Evolutionary conservation across 2,888 invertebrate genomes (phyloP), one percentile per base, ranked within the genome.

Genomic region (Pinctada fucata): DNA sequence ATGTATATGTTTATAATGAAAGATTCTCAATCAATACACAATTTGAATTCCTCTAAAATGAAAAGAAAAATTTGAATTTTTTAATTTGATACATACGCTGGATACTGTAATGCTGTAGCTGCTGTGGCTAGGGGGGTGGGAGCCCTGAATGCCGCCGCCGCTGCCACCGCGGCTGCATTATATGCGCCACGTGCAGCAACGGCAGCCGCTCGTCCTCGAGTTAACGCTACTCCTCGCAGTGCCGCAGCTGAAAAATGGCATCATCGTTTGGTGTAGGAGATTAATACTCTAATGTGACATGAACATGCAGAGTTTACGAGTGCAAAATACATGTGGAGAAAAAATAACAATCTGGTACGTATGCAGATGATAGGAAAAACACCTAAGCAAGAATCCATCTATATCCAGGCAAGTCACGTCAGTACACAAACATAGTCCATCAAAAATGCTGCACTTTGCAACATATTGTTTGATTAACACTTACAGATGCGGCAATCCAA

Each of bases 181-280:
- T 91, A 90, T 49, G 90, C 88, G 64, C 90, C 91, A 72, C 91
- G 82, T 68, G 95, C 95, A 87, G 95, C 95, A 90, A 95, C 94
- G 87, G 95, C 95, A 90, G 95, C 94, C 68, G 93, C 93, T 89
- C 96, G 94, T 89, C 96, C 96, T 90, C 96, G 94, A 91, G 96
- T 96, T 90, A 97, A 95, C 85, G 96, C 96, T 88, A 96, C 96
- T 89, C 96, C 97, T 92, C 96, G 94, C 91, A 97, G 93, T 88
- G 96, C 96, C 91, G 96, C 96, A 91, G 95, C 96, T 94, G 90
- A 84, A 78, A 87, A 82, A 67, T 64, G 64, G 70, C n/a, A 48
- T 50, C 16, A 66, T 45, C 72, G 70, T 76, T 31, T 50, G 48
- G 16, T 71, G 52, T 51, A 67, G 48, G 71, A 50, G 52, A 49